Percentiles rank a stretch among this genome's conserved stretches.
phyloP scores from a whole-genome alignment of 2,888 invertebrate species.

The Boloria selene region DNA sequence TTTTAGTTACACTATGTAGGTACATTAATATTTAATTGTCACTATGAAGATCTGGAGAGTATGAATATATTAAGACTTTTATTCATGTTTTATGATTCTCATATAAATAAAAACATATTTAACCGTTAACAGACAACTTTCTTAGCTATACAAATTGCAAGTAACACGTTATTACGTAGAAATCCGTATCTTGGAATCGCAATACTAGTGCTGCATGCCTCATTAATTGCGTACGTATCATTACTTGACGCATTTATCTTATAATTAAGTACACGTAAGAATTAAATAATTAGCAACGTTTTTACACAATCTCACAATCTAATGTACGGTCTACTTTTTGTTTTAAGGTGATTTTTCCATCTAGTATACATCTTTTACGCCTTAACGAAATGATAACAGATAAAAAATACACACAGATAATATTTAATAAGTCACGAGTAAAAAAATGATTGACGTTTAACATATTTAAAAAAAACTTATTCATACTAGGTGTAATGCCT shows the following conservation, averaged over 20 bases:
- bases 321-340: background rate
- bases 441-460: background rate
- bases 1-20: background rate
- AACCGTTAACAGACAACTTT: slow-evolving; percentile 2
- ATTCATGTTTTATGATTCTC: background rate
- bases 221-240: slow-evolving; percentile 19
- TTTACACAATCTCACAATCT: background rate
- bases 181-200: slow-evolving; percentile 18
- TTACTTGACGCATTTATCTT: slow-evolving; percentile 22
- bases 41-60: too few species aligned
- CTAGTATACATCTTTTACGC: background rate
- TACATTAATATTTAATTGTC: too few species aligned
- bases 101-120: background rate
- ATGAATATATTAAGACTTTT: too few species aligned
- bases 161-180: slow-evolving; percentile 21
- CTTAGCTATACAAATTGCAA: slow-evolving; percentile 13
- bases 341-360: background rate
- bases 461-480: background rate
- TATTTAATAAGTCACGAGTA: background rate
- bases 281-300: slow-evolving; percentile 9
- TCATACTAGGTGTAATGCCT: background rate
- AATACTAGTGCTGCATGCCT: slow-evolving; percentile 13
- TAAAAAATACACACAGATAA: too few species aligned
- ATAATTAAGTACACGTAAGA: slow-evolving; percentile 13
- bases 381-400: background rate